Conservation (phyloP, 2,113 vertebrate species). For the Phainopepla nitens region DNA sequence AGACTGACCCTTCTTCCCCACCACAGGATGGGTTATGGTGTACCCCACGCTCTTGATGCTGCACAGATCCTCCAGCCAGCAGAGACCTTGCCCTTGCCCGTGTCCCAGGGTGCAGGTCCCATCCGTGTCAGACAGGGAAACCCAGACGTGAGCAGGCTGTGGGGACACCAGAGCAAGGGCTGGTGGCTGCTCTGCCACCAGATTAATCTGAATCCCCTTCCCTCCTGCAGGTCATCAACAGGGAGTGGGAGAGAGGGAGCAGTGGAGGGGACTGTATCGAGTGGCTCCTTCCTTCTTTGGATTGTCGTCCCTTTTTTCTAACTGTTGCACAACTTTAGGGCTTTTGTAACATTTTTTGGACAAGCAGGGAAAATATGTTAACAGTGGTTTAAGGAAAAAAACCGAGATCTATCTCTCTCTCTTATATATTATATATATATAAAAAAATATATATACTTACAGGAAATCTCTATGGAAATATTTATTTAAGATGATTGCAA, state of each 20-base stretch:
- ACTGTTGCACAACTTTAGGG: conserved; percentile 67
- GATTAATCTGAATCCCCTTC: background rate
- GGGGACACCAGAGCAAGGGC: background rate
- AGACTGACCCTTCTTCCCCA: background rate
- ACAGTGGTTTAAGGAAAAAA: conserved; percentile 51
- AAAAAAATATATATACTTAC: conserved; percentile 33
- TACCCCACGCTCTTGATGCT: background rate
- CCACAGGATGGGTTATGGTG: background rate
- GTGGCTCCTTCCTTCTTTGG: conserved; percentile 40
- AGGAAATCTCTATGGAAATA: conserved; percentile 65
- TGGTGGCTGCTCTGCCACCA: background rate
- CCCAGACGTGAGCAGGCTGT: background rate
- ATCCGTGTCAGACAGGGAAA: background rate
- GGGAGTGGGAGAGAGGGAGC: background rate
- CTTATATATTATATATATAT: conserved; percentile 38
- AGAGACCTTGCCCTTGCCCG: fast-evolving
- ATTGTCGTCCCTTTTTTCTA: conserved; percentile 56
- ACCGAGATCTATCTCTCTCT: conserved; percentile 5
- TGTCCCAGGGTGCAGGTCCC: background rate
- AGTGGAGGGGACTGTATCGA: background rate
- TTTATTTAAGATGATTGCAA: conserved; percentile 66
- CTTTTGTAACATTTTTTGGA: conserved; percentile 65
- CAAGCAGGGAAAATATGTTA: conserved; percentile 57
- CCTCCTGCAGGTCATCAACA: background rate
- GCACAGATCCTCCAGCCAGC: background rate